Evolutionary conservation across 1,140 invertebrate species (phyloP).

Genomic region (Chelonus insularis): DNA sequence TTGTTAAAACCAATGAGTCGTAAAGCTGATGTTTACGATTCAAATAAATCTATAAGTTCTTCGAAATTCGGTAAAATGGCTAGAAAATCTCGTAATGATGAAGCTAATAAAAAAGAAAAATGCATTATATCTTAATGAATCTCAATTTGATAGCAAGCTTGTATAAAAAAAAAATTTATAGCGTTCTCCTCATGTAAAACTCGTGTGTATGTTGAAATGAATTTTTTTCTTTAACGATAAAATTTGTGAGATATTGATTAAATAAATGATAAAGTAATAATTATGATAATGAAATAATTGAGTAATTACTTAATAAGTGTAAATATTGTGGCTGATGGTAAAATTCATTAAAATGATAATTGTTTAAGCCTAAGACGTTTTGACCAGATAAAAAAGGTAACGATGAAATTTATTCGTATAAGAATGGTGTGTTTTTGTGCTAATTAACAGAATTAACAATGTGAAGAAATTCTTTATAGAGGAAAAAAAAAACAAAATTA

Average conservation of each 20-base stretch:
- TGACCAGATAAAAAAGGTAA: conserved; percentile 32
- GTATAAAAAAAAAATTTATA: conserved; percentile 6
- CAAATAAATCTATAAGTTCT: conserved; percentile 35
- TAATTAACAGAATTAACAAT: conserved; percentile 41
- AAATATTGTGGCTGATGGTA: conserved; percentile 53
- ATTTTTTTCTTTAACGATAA: conserved; percentile 40
- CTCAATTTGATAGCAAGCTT: conserved; percentile 1
- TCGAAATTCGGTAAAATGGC: conserved; percentile 28
- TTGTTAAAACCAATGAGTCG: conserved; percentile 19
- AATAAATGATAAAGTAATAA: conserved; percentile 40
- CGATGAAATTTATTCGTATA: conserved; percentile 48
- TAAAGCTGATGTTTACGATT: conserved; percentile 33
- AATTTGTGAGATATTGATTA: conserved; percentile 51
- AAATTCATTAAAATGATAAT: conserved; percentile 12
- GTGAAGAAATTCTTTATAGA: background rate
- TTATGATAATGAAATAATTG: conserved; percentile 22
- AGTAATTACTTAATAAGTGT: conserved; percentile 12
- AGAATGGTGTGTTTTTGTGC: conserved; percentile 49
- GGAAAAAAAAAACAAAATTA: background rate
- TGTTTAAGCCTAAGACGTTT: conserved; percentile 24
- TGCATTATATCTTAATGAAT: conserved; percentile 50
- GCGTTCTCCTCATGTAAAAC: conserved; percentile 9
- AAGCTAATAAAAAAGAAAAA: conserved; percentile 47
- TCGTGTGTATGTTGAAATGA: conserved; percentile 29
- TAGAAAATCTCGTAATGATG: conserved; percentile 27